Evolutionary conservation across 2,113 vertebrate genomes (phyloP), one percentile per base, ranked within the genome.

Genomic region (Siniperca chuatsi): DNA sequence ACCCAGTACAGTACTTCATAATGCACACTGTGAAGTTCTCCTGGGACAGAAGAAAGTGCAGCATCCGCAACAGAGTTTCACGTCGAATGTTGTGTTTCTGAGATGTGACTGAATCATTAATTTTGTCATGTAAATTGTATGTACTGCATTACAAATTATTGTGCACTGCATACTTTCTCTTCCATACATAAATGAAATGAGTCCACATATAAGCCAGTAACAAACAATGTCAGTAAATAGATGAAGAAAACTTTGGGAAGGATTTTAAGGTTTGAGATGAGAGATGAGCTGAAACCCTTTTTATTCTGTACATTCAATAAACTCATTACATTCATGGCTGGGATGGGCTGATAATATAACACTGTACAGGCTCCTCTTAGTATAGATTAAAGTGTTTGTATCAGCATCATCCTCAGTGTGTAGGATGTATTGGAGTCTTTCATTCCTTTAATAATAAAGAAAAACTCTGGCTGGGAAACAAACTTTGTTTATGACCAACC

Each of bases 1-100:
- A 35, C 15, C 1, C 33, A 35, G 37, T 55, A 71, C 37, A 87
- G 66, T 58, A 44, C 68, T 86, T 25, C 75, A 92, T 88, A 75
- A 85, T 87, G 46, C 37, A 89, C 23, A 68, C 33, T 9, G 3
- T 70, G 44, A 40, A 40, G 29, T 75, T 82, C 73, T 50, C 55
- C 44, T 37, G 58, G 70, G 85, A 84, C 55, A 52, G 15, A 76
- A 55, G 2, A 25, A 87, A 86, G 37, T 78, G 35, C 48, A 74
- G 33, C 40, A 52, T 81, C 25, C 4, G 21, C 1, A 57, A 15
- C 50, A 25, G 6, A 29, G 7, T 65, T 72, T 75, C 5, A 44
- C n/a, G 11, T 37, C 2, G 35, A 79, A 33, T 25, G 33, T n/a
- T 20, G 12, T 18, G 16, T 74, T 52, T 69, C 35, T 23, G 6